A percentile compares a stretch with the other conserved stretches of the same genome.
Conservation (phyloP, 2,797 vertebrate species). For the Smutsia gigantea region DNA sequence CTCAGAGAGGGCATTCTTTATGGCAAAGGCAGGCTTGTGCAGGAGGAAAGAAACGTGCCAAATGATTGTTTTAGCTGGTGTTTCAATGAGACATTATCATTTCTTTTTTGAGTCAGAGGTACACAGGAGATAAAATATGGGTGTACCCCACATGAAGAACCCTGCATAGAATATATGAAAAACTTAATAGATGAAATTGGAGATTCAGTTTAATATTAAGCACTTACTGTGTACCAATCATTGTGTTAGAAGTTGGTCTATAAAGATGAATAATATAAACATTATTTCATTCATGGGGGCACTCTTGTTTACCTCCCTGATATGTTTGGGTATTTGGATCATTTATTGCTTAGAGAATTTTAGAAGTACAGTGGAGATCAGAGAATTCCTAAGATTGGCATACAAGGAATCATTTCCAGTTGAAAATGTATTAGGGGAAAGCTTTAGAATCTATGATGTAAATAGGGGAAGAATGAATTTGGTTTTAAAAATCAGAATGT, state of each 20-base stretch:
- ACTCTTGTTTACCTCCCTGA: background rate
- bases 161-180: background rate
- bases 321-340: background rate
- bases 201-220: constrained; percentile 15
- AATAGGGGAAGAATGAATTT: background rate
- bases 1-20: background rate
- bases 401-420: background rate
- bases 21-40: background rate
- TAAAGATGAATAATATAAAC: background rate
- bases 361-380: background rate
- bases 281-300: background rate
- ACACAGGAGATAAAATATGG: background rate
- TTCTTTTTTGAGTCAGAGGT: background rate
- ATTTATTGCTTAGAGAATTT: background rate
- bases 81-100: background rate
- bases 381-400: background rate
- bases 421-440: background rate
- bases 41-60: background rate
- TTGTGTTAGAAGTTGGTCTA: background rate
- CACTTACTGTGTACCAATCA: background rate
- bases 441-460: background rate
- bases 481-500: background rate
- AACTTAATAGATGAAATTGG: background rate
- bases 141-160: background rate
- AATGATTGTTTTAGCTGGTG: background rate